Evolutionary conservation across 2,888 invertebrate species (phyloP).

Genomic region (Beris morrisii): DNA sequence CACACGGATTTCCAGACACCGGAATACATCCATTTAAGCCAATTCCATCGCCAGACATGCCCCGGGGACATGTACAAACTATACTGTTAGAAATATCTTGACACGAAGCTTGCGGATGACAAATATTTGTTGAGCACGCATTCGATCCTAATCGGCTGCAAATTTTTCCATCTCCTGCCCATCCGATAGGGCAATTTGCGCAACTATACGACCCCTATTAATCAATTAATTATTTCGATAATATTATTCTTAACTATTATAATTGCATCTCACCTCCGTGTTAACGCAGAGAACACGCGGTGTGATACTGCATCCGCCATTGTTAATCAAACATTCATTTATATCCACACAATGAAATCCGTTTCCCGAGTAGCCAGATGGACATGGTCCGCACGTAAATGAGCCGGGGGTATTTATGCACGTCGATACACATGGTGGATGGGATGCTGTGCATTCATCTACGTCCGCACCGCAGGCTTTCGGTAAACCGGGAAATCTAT

Average conservation of each 20-base stretch:
- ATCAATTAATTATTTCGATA: background rate
- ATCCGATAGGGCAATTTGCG: constrained; percentile 85
- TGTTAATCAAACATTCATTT: constrained; percentile 80
- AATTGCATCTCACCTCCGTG: constrained; percentile 66
- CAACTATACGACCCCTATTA: constrained; percentile 80
- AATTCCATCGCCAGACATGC: constrained; percentile 79
- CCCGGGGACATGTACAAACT: constrained; percentile 76
- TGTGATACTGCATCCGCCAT: constrained; percentile 84
- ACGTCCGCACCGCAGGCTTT: constrained; percentile 81
- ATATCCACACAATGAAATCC: constrained; percentile 85
- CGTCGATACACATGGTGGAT: constrained; percentile 72
- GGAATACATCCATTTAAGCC: constrained; percentile 74
- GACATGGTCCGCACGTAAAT: constrained; percentile 86
- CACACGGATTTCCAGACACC: constrained; percentile 56
- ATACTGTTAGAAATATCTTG: constrained; percentile 67
- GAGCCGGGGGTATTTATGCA: constrained; percentile 90
- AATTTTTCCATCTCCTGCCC: constrained; percentile 77
- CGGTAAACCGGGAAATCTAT: constrained; percentile 43
- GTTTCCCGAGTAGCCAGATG: constrained; percentile 83
- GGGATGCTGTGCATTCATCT: constrained; percentile 75
- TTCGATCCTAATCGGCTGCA: constrained; percentile 58
- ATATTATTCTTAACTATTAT: too few relatives aligned
- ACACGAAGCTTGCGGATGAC: constrained; percentile 81
- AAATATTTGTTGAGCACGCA: constrained; percentile 59
- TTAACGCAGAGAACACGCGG: constrained; percentile 87